Conservation (phyloP, 2,113 vertebrate genomes). For the Poeciliopsis turrubarensis region DNA sequence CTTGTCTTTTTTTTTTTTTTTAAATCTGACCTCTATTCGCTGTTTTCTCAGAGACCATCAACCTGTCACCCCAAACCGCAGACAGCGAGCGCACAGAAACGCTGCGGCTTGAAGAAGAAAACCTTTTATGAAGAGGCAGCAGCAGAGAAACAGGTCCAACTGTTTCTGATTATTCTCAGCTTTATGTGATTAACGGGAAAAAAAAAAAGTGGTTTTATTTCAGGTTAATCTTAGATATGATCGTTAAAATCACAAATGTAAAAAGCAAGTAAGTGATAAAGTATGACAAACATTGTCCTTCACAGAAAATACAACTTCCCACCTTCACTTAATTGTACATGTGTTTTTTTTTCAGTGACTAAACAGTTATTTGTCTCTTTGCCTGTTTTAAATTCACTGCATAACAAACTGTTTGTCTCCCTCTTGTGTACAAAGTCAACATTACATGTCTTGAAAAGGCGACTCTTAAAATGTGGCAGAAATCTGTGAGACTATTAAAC, state of each 20-base stretch:
- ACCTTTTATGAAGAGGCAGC: background rate
- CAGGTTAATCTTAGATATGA: no score
- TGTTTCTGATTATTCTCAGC: no score
- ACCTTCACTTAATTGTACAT: background rate
- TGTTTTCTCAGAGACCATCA: conserved; percentile 42
- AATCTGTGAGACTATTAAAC: background rate
- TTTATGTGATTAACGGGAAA: no score
- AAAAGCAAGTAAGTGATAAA: no score
- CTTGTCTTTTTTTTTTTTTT: conserved; percentile 45
- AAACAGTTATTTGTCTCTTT: background rate
- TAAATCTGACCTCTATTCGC: conserved; percentile 63
- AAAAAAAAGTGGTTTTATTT: no score
- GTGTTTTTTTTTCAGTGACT: background rate
- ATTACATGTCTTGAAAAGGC: background rate
- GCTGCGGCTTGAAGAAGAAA: conserved; percentile 3
- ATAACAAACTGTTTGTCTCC: conserved; percentile 38
- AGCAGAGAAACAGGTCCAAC: background rate
- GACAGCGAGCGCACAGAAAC: conserved; percentile 5
- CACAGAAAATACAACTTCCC: background rate
- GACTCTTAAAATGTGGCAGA: background rate
- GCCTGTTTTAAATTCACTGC: background rate
- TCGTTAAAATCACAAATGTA: no score
- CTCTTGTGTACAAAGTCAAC: conserved; percentile 34
- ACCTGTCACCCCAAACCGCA: conserved; percentile 33
- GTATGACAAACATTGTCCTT: background rate